Conservation (phyloP, 1,140 invertebrate species). For the Belonocnema kinseyi region DNA sequence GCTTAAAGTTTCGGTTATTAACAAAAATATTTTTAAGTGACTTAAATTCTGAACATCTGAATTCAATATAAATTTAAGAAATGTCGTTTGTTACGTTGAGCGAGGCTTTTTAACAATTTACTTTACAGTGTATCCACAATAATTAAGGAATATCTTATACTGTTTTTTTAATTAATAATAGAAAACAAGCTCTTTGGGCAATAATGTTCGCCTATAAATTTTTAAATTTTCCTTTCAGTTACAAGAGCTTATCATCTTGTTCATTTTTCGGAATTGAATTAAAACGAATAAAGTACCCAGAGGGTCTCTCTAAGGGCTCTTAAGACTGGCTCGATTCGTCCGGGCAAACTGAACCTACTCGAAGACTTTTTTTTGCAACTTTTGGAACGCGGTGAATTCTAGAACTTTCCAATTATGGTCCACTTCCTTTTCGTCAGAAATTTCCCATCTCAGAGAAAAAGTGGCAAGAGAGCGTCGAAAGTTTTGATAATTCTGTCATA, state of each 20-base stretch:
- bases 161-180: too few relatives aligned
- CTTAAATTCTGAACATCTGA: too few relatives aligned
- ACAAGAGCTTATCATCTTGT: not conserved
- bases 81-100: too few relatives aligned
- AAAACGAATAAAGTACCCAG: not conserved
- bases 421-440: not conserved
- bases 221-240: not conserved
- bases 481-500: too few relatives aligned
- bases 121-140: too few relatives aligned
- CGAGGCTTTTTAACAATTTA: too few relatives aligned
- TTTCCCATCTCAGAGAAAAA: not conserved
- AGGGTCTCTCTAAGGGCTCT: not conserved
- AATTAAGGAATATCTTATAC: too few relatives aligned
- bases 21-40: too few relatives aligned
- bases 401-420: conserved; percentile 5
- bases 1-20: too few relatives aligned
- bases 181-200: too few relatives aligned
- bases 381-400: not conserved
- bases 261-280: not conserved
- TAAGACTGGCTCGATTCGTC: not conserved
- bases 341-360: not conserved
- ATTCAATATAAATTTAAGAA: too few relatives aligned
- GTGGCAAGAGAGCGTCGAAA: not conserved
- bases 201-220: not conserved
- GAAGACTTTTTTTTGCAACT: not conserved